phyloP scores from a whole-genome alignment of 2,113 vertebrate species.

The Hypomesus transpacificus region DNA sequence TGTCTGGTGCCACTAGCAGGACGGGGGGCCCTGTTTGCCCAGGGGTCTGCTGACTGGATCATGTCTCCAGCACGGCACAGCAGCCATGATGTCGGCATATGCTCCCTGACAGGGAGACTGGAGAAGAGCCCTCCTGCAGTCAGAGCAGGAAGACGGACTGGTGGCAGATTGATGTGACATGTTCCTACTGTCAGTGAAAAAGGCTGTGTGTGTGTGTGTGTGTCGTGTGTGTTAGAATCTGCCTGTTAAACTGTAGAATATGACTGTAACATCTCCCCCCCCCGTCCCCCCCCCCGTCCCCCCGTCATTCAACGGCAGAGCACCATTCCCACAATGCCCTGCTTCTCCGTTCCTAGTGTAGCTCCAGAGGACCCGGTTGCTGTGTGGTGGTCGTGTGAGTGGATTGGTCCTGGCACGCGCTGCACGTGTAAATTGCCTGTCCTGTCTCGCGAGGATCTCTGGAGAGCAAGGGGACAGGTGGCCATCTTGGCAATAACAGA shows the following conservation, averaged over 20 bases:
- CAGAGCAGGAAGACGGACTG: slow-evolving; percentile 51
- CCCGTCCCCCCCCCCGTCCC: too few relatives aligned
- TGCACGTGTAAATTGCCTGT: slow-evolving; percentile 53
- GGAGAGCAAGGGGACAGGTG: slow-evolving; percentile 48
- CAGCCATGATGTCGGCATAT: slow-evolving; percentile 55
- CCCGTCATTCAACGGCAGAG: too few relatives aligned
- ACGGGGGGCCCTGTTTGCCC: slow-evolving; percentile 51
- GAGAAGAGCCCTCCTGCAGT: slow-evolving; percentile 38
- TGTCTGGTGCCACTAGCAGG: slow-evolving; percentile 62
- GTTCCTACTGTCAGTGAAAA: slow-evolving; percentile 52
- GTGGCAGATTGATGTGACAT: slow-evolving; percentile 71
- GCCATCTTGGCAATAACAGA: slow-evolving; percentile 48
- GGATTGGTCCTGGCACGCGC: slow-evolving; percentile 33
- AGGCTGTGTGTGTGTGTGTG: slow-evolving; percentile 8
- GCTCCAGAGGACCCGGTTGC: too few relatives aligned
- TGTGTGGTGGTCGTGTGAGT: slow-evolving; percentile 14
- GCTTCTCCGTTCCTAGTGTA: too few relatives aligned
- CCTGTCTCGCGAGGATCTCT: slow-evolving; percentile 43
- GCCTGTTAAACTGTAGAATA: too few relatives aligned
- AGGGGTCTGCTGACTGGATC: slow-evolving; percentile 62
- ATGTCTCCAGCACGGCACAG: slow-evolving; percentile 54
- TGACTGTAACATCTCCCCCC: too few relatives aligned
- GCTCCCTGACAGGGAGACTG: slow-evolving; percentile 67
- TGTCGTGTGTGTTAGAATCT: background rate
- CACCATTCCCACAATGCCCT: too few relatives aligned